Conservation (phyloP, 2,113 vertebrate genomes). For the Etheostoma spectabile region DNA sequence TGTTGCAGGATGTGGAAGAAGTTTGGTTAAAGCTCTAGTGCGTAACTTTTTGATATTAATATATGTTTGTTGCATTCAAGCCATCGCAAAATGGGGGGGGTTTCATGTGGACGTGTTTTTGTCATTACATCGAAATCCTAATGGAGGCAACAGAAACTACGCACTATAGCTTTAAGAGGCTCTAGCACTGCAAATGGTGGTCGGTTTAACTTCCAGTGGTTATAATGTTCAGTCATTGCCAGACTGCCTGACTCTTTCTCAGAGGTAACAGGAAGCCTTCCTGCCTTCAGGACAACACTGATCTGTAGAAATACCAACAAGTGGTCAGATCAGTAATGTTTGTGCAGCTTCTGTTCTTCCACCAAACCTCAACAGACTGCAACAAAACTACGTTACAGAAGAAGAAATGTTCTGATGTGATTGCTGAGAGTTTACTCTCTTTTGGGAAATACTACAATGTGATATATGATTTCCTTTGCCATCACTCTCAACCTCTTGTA, state of each 20-base stretch:
- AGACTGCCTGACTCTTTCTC: not conserved
- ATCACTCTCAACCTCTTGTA: not conserved
- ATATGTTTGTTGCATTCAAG: too few species aligned
- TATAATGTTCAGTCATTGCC: not conserved
- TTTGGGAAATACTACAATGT: not conserved
- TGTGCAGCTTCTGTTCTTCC: not conserved
- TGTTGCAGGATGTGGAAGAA: too few species aligned
- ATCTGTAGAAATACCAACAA: slow-evolving; percentile 3
- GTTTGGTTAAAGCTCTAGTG: too few species aligned
- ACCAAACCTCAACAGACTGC: slow-evolving; percentile 2
- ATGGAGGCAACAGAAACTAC: too few species aligned
- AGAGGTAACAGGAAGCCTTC: not conserved
- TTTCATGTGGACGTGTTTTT: too few species aligned
- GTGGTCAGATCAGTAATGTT: not conserved
- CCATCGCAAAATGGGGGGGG: too few species aligned
- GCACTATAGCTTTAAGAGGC: not conserved
- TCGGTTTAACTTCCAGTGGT: not conserved
- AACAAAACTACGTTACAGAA: not conserved
- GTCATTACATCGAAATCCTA: too few species aligned
- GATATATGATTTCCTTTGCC: not conserved
- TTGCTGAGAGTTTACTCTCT: slow-evolving; percentile 1
- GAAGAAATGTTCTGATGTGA: not conserved
- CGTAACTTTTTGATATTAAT: too few species aligned
- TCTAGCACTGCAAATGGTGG: not conserved
- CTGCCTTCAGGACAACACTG: not conserved